phyloP scores from a whole-genome alignment of 2,113 vertebrate species.

The Pholis gunnellus region DNA sequence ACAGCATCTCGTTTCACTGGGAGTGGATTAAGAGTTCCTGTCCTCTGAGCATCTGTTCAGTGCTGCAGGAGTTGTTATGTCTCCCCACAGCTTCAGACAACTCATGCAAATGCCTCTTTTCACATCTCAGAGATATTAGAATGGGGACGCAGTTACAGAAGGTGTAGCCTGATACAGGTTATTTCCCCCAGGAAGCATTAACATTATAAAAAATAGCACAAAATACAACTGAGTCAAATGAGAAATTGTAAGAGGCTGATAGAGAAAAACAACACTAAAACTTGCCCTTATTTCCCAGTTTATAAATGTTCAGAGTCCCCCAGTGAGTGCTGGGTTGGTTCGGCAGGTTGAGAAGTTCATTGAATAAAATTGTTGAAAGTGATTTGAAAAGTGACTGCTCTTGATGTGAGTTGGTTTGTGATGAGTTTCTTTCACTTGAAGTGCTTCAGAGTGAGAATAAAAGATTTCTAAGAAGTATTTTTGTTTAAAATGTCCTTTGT shows the following conservation, averaged over 20 bases:
- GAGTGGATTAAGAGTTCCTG: constrained; percentile 58
- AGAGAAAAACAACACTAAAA: constrained; percentile 7
- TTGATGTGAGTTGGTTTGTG: constrained; percentile 20
- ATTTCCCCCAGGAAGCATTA: constrained; percentile 43
- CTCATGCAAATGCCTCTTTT: constrained; percentile 37
- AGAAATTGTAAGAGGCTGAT: not conserved
- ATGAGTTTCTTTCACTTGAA: constrained; percentile 15
- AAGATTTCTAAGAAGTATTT: constrained; percentile 1
- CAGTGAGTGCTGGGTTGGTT: constrained; percentile 29
- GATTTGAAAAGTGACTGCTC: constrained; percentile 24
- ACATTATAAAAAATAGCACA: constrained; percentile 22
- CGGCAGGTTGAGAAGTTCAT: constrained; percentile 51
- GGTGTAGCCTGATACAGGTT: constrained; percentile 14
- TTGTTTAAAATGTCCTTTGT: not conserved
- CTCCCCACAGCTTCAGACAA: constrained; percentile 36
- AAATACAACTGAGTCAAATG: constrained; percentile 40
- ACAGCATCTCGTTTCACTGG: constrained; percentile 45
- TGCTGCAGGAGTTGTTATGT: constrained; percentile 50
- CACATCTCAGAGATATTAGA: constrained; percentile 46
- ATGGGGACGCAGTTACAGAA: constrained; percentile 28
- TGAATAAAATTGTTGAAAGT: constrained; percentile 25
- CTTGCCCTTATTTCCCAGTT: constrained; percentile 13
- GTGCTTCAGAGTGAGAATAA: not conserved
- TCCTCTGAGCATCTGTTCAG: constrained; percentile 66
- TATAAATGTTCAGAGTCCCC: constrained; percentile 18